Evolutionary conservation across 2,888 invertebrate genomes (phyloP).

Genomic region (Yponomeuta sedellus): DNA sequence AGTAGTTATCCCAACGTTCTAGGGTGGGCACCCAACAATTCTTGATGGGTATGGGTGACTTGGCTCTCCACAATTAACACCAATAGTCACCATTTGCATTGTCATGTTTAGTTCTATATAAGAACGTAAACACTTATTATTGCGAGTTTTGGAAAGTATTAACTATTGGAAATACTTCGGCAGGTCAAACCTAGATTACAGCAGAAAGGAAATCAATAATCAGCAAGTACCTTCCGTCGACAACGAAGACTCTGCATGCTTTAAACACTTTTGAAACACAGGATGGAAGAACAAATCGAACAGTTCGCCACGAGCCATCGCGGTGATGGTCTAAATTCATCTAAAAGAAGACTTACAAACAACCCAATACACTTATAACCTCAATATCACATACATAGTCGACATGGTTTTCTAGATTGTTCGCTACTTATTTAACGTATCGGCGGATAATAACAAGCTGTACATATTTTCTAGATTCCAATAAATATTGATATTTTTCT

Average conservation of each 20-base stretch:
- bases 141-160: too few species aligned
- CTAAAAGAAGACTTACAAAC: constrained; percentile 23
- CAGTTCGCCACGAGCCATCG: constrained; percentile 70
- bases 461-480: constrained; percentile 15
- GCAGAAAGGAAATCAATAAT: constrained; percentile 16
- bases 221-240: constrained; percentile 52
- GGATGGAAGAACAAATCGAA: constrained; percentile 75
- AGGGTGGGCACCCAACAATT: too few species aligned
- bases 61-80: too few species aligned
- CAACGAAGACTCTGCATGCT: constrained; percentile 62
- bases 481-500: constrained; percentile 27
- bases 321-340: constrained; percentile 43
- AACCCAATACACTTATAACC: constrained; percentile 54
- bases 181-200: not conserved
- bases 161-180: not conserved
- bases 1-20: too few species aligned
- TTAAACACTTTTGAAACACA: constrained; percentile 73
- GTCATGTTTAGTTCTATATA: too few species aligned
- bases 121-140: too few species aligned
- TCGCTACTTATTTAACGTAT: not conserved
- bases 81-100: too few species aligned
- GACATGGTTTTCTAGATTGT: constrained; percentile 7
- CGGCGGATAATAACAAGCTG: not conserved
- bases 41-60: too few species aligned
- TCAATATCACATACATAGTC: constrained; percentile 29